Conservation (phyloP, 2,888 invertebrate genomes). For the Dermolepida albohirtum region DNA sequence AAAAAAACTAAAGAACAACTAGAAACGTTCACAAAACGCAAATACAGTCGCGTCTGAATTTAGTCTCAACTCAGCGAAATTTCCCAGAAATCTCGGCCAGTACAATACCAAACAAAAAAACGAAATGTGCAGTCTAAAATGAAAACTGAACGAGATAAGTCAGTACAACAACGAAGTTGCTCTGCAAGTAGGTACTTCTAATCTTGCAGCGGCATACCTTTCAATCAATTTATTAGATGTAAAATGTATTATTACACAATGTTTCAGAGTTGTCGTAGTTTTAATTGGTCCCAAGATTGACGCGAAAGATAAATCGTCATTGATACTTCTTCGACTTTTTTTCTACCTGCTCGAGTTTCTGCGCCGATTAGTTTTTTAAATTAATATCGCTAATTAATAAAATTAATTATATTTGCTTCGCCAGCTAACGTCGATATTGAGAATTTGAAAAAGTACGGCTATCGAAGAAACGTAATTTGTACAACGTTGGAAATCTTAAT, state of each 20-base stretch:
- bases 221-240: conserved; percentile 51
- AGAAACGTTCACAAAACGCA: conserved; percentile 26
- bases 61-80: conserved; percentile 18
- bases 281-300: conserved; percentile 61
- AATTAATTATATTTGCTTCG: conserved; percentile 40
- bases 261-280: conserved; percentile 60
- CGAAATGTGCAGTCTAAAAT: conserved; percentile 11
- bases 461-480: background rate
- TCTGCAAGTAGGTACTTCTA: conserved; percentile 27
- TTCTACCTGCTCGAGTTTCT: conserved; percentile 48
- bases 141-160: conserved; percentile 15
- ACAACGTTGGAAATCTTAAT: no score
- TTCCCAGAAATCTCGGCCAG: conserved; percentile 22
- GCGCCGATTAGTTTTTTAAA: conserved; percentile 44
- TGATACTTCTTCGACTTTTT: conserved; percentile 49
- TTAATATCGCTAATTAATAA: conserved; percentile 47
- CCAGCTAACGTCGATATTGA: conserved; percentile 19
- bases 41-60: conserved; percentile 17
- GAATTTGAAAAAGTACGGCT: conserved; percentile 8
- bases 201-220: conserved; percentile 45
- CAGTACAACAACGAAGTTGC: conserved; percentile 4
- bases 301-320: conserved; percentile 58
- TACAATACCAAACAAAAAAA: conserved; percentile 15
- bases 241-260: conserved; percentile 61
- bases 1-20: conserved; percentile 9